Percentiles rank a stretch among this genome's conserved stretches.
Conservation (phyloP, 2,888 invertebrate genomes). For the Volucella inanis region DNA sequence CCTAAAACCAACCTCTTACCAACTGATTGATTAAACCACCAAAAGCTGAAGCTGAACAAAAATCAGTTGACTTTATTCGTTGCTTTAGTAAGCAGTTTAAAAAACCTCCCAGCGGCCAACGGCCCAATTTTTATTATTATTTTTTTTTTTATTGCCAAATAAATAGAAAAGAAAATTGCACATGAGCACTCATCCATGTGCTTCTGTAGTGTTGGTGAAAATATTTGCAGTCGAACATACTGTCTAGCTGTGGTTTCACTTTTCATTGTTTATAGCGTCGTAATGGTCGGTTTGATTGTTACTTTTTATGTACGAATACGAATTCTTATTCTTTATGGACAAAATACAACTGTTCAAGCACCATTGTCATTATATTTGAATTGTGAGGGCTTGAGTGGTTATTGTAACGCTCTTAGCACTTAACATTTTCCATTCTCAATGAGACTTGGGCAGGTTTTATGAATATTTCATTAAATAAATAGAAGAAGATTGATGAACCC, state of each 20-base stretch:
- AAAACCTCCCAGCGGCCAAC: background rate
- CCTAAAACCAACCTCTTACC: no score
- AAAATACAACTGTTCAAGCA: no score
- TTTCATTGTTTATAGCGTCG: slow-evolving; percentile 3
- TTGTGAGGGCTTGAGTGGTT: no score
- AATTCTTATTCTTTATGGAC: background rate
- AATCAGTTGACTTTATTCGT: slow-evolving; percentile 8
- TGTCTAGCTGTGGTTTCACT: slow-evolving; percentile 10
- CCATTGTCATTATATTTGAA: no score
- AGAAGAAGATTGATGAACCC: no score
- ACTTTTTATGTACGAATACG: background rate
- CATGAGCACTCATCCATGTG: background rate
- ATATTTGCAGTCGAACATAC: background rate
- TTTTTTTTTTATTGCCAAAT: slow-evolving; percentile 12
- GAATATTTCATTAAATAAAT: no score
- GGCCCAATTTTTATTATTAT: background rate
- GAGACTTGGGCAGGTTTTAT: no score
- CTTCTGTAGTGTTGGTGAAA: no score
- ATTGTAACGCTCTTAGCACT: no score
- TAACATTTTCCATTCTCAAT: no score
- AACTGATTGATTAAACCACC: no score
- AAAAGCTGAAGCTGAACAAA: background rate
- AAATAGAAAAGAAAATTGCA: background rate
- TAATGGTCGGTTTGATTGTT: background rate
- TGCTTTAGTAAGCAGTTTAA: background rate